phyloP scores from a whole-genome alignment of 2,797 vertebrate genomes.

The Carcharodon carcharias region DNA sequence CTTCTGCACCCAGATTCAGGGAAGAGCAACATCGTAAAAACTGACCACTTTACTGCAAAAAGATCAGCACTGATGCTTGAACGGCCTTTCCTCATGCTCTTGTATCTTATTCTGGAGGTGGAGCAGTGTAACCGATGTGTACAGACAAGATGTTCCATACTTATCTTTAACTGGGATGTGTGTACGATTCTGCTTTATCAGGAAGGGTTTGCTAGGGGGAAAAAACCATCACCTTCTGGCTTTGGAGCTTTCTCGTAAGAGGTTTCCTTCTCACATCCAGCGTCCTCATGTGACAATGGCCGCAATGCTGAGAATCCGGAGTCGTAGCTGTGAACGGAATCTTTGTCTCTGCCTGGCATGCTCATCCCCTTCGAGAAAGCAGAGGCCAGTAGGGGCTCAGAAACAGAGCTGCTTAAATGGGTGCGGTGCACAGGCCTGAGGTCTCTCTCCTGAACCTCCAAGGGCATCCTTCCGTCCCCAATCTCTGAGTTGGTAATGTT shows the following conservation, averaged over 20 bases:
- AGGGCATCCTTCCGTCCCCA: slow-evolving; percentile 45
- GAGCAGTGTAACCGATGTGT: neutral
- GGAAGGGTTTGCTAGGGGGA: too few species aligned
- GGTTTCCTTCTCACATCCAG: slow-evolving; percentile 73
- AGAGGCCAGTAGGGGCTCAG: slow-evolving; percentile 13
- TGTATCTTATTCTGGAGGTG: slow-evolving; percentile 16
- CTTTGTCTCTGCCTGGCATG: slow-evolving; percentile 53
- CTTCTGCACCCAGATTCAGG: neutral
- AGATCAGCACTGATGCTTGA: too few species aligned
- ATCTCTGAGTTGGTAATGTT: neutral
- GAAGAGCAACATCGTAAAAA: neutral
- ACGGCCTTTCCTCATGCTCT: neutral
- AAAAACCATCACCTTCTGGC: slow-evolving; percentile 76
- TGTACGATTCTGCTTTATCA: neutral
- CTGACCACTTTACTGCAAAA: neutral
- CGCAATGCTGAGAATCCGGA: slow-evolving; percentile 71
- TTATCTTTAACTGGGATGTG: neutral
- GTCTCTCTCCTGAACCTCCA: slow-evolving; percentile 50
- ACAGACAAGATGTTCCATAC: neutral
- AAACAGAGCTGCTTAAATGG: slow-evolving; percentile 39
- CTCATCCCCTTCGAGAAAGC: slow-evolving; percentile 38
- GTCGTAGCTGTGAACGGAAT: slow-evolving; percentile 65
- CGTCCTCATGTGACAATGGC: slow-evolving; percentile 57
- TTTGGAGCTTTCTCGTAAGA: slow-evolving; percentile 77
- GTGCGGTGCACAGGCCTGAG: slow-evolving; percentile 52